Evolutionary conservation across 2,797 vertebrate species (phyloP).

Genomic region (Darevskia mixta): DNA sequence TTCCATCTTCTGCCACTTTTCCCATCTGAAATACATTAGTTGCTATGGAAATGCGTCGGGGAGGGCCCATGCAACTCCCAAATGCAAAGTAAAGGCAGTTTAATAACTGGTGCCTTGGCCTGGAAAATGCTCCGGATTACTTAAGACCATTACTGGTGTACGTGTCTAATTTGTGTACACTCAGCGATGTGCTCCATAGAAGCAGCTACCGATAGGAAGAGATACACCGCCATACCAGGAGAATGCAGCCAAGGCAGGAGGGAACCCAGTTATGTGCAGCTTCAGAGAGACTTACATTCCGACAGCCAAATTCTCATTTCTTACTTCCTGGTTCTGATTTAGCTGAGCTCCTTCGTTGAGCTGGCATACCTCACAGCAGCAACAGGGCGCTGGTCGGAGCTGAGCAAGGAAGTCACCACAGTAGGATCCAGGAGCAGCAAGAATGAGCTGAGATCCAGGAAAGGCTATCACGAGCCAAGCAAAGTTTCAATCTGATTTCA

Average conservation of each 20-base stretch:
- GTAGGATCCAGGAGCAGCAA: neutral
- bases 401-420: neutral
- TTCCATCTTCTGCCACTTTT: conserved; percentile 46
- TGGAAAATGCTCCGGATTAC: conserved; percentile 16
- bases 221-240: neutral
- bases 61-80: conserved; percentile 15
- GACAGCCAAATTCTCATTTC: neutral
- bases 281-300: neutral
- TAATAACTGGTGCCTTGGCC: conserved; percentile 21
- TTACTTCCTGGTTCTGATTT: neutral
- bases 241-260: too few species aligned
- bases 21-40: conserved; percentile 70
- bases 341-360: neutral
- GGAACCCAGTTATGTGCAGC: too few species aligned
- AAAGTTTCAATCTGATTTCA: too few species aligned
- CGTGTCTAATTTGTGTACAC: neutral
- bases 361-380: neutral
- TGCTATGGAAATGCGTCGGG: conserved; percentile 72
- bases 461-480: neutral
- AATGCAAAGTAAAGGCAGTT: conserved; percentile 24
- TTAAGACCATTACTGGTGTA: conserved; percentile 21
- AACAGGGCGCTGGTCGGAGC: neutral
- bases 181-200: neutral
- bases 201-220: neutral
- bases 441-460: neutral